These are phyloP conservation scores for Hipparchia sbordonii DNA, from an alignment of 2,888 invertebrate genomes.

Conservation along the genomic window DNA sequence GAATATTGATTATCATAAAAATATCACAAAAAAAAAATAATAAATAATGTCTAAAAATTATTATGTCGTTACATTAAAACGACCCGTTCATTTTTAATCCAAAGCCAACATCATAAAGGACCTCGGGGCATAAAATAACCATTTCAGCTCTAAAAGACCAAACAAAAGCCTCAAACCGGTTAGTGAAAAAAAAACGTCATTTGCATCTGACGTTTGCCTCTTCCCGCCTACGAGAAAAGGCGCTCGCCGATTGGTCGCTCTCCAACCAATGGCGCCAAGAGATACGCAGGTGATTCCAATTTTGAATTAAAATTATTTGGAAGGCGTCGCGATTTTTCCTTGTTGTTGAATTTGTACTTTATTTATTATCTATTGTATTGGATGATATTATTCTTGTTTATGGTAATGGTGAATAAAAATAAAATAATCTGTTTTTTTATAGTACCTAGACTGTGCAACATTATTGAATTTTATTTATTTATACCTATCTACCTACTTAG, in stretches of 20 bases:
- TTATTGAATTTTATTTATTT: too few species aligned
- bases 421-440: neutral
- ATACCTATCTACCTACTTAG: too few species aligned
- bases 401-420: neutral
- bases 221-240: slow-evolving; percentile 70
- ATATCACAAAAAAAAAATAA: too few species aligned
- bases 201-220: slow-evolving; percentile 78
- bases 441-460: too few species aligned
- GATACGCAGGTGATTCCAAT: slow-evolving; percentile 50
- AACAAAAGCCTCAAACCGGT: slow-evolving; percentile 59
- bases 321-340: slow-evolving; percentile 21
- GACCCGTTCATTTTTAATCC: slow-evolving; percentile 23
- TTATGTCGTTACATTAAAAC: slow-evolving; percentile 23
- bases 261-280: slow-evolving; percentile 55
- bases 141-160: slow-evolving; percentile 63
- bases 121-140: slow-evolving; percentile 53
- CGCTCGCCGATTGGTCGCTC: slow-evolving; percentile 61
- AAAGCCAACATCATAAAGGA: slow-evolving; percentile 42
- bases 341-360: slow-evolving; percentile 7
- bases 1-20: too few species aligned
- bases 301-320: slow-evolving; percentile 49
- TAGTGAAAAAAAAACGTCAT: slow-evolving; percentile 57
- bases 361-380: slow-evolving; percentile 15
- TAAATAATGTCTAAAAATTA: neutral
- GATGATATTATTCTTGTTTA: neutral